Percentiles rank a stretch among this genome's conserved stretches.
Evolutionary conservation across 2,888 invertebrate genomes (phyloP).

Genomic region (Dione vanillae): DNA sequence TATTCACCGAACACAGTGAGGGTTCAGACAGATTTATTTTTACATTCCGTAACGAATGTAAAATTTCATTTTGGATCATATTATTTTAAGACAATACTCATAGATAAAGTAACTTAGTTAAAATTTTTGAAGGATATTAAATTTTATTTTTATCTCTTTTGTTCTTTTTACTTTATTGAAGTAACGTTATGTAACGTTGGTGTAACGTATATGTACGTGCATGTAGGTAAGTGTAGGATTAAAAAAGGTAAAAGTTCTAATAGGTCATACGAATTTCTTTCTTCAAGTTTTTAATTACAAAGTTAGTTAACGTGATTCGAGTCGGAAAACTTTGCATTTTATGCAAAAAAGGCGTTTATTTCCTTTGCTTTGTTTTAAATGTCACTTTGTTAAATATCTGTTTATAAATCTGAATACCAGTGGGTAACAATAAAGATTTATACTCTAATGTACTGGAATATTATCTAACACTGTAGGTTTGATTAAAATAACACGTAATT

Average conservation of each 20-base stretch:
- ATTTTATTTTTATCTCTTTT: too few relatives aligned
- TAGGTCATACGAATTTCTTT: constrained; percentile 61
- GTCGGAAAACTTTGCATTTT: constrained; percentile 69
- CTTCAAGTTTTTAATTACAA: constrained; percentile 70
- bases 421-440: not conserved
- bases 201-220: too few relatives aligned
- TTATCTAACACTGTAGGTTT: not conserved
- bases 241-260: constrained; percentile 72
- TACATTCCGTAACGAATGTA: too few relatives aligned
- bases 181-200: too few relatives aligned
- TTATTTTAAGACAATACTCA: too few relatives aligned
- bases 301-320: constrained; percentile 72
- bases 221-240: constrained; percentile 57
- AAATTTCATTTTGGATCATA: too few relatives aligned
- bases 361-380: constrained; percentile 34
- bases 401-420: constrained; percentile 4
- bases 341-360: constrained; percentile 67
- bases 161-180: too few relatives aligned
- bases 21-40: constrained; percentile 71
- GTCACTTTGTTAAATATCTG: constrained; percentile 17
- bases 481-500: not conserved
- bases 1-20: constrained; percentile 65
- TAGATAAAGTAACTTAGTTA: not conserved
- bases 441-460: too few relatives aligned
- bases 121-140: not conserved